These are phyloP conservation scores for Thalassoma bifasciatum DNA, from an alignment of 2,113 vertebrate genomes.

Conservation along the genomic window DNA sequence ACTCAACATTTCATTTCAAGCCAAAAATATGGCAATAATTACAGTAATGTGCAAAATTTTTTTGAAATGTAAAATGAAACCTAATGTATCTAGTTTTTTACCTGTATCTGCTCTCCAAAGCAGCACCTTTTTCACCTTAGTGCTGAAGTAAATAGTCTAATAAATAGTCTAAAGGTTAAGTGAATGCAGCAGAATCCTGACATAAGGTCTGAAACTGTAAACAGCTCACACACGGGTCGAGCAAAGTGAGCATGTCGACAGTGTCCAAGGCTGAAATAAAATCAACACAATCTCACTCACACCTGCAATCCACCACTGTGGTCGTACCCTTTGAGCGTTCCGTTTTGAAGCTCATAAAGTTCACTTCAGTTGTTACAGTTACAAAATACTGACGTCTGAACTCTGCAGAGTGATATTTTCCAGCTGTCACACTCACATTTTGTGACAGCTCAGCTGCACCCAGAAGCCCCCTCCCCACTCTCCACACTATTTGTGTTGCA, in stretches of 20 bases:
- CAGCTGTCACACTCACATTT: neutral
- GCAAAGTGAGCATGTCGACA: neutral
- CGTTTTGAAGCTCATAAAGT: neutral
- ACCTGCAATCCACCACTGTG: neutral
- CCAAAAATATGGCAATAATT: no score
- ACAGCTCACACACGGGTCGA: neutral
- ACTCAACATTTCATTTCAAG: no score
- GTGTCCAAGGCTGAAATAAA: neutral
- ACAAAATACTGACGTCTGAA: slow-evolving; percentile 4
- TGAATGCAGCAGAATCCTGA: neutral
- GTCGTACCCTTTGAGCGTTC: neutral
- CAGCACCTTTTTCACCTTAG: no score
- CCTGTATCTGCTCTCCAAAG: no score
- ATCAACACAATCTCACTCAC: neutral
- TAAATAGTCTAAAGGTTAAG: no score
- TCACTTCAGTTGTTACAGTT: neutral
- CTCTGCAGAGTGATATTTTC: neutral
- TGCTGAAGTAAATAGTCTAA: neutral
- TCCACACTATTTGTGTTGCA: neutral
- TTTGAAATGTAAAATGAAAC: no score
- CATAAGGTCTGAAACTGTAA: neutral
- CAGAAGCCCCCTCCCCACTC: neutral
- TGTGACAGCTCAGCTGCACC: slow-evolving; percentile 5
- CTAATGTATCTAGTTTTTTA: no score
- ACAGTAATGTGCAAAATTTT: no score